Base-by-base conservation (phyloP, 2,113 vertebrate genomes). In the Prunella fulvescens region DNA sequence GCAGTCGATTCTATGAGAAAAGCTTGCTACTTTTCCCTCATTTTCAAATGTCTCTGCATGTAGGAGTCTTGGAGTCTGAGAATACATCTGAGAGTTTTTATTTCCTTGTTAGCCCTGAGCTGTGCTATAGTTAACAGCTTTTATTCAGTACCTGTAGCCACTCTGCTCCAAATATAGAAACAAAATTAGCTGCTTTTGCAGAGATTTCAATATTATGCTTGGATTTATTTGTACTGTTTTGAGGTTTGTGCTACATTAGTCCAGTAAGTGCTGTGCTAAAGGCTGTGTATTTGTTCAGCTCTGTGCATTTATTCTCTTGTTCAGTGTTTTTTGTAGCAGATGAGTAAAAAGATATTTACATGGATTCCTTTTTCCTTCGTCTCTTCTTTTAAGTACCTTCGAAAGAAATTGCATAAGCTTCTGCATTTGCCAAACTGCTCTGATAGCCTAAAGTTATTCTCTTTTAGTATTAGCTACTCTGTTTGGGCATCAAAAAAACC, bases 71-170 rank as follows among this genome's bases (percentile, higher is more conserved):
- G 37, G 50, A 81, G 65, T 62, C 48, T 5, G 3, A 50, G n/a
- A 82, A 48, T 79, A 9, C 0, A 53, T 70, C 31, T 37, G 7
- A 71, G 35, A 71, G 48, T 1, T 81, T 93, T 78, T 89, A 65
- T 89, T 89, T 88, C 28, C 50, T 45, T 82, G 5, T 48, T 88
- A 91, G 84, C 62, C 81, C 37, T 47, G 37, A 94, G 71, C 74
- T 88, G 33, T 86, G 71, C 90, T 91, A 39, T 73, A 77, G 84
- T 87, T 82, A 88, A 37, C 92, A 90, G 81, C 74, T 92, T 81
- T 95, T 72, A 76, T 89, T 81, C 83, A 91, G 47, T 86, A 92
- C 90, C 80, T 77, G 93, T 90, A 93, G 76, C 70, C 81, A 66
- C 24, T 53, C 24, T 85, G 73, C 29, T 91, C 53, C 79, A 94